Percentiles rank a stretch among this genome's conserved stretches.
phyloP scores from a whole-genome alignment of 2,888 invertebrate species.

The Gandaritis pyraliata region DNA sequence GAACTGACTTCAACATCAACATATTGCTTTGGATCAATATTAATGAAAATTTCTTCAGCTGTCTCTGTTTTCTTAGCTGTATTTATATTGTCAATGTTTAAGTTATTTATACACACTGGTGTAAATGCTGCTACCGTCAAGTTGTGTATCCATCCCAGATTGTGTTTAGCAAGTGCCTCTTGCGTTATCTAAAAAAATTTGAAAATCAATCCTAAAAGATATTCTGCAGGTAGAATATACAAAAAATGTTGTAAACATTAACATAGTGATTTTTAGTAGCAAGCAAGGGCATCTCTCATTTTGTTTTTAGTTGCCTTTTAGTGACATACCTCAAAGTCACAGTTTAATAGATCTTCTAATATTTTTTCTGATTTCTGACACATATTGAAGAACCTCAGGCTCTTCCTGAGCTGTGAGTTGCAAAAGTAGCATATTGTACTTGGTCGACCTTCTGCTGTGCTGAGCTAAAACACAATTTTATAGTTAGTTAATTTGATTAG shows the following conservation, averaged over 20 bases:
- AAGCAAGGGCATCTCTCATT: no score
- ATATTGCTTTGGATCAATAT: background rate
- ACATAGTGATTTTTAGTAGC: no score
- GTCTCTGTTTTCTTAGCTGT: slow-evolving; percentile 10
- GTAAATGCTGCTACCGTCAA: slow-evolving; percentile 6
- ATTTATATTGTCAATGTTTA: slow-evolving; percentile 1
- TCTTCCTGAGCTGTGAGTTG: slow-evolving; percentile 16
- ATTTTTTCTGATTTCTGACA: slow-evolving; percentile 29
- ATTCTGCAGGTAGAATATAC: no score
- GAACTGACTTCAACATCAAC: background rate
- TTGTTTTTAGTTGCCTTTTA: no score
- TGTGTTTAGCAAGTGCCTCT: slow-evolving; percentile 14
- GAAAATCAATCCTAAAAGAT: no score
- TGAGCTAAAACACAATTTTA: slow-evolving; percentile 2
- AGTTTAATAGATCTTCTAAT: slow-evolving; percentile 13
- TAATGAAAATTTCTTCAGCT: slow-evolving; percentile 13
- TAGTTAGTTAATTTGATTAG: no score
- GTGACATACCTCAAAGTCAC: slow-evolving; percentile 17
- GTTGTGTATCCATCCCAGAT: slow-evolving; percentile 24
- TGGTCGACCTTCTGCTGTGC: slow-evolving; percentile 4
- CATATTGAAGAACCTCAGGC: slow-evolving; percentile 24
- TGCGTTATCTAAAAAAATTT: slow-evolving; percentile 22
- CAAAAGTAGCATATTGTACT: slow-evolving; percentile 25
- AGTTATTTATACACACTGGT: slow-evolving; percentile 6
- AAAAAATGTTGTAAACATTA: no score